Conservation (phyloP, 2,113 vertebrate species). For the Coturnix japonica region DNA sequence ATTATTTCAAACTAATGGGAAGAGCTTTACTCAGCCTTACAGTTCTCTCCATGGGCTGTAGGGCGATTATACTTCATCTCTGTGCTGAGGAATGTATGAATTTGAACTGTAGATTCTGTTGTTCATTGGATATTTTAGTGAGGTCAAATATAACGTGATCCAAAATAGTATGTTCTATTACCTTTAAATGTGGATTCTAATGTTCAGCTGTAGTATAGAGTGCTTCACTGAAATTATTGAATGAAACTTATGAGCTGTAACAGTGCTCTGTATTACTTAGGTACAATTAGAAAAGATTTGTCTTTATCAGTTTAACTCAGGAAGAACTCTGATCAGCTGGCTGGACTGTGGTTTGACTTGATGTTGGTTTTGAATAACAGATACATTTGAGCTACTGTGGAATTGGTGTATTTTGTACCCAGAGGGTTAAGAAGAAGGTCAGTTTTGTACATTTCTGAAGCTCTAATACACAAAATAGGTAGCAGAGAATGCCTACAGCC, state of each 20-base stretch:
- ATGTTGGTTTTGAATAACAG: background rate
- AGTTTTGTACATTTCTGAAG: background rate
- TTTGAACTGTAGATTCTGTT: background rate
- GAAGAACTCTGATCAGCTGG: background rate
- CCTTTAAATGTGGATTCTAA: background rate
- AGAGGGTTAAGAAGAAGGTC: background rate
- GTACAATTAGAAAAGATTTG: background rate
- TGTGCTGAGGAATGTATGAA: background rate
- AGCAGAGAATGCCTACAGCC: background rate
- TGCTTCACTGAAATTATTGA: background rate
- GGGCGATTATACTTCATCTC: background rate
- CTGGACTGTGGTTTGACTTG: background rate
- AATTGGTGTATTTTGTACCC: background rate
- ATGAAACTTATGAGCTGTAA: background rate
- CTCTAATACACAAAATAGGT: background rate
- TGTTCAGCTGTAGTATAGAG: background rate
- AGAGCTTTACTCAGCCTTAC: background rate
- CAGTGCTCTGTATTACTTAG: background rate
- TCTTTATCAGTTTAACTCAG: background rate
- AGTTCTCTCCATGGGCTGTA: rapidly evolving
- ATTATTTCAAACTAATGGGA: background rate
- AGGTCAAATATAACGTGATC: background rate
- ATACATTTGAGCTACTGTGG: background rate
- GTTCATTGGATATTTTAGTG: background rate
- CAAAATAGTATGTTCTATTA: background rate